Percentiles rank a stretch among this genome's conserved stretches.
Conservation (phyloP, 2,797 vertebrate genomes). For the Coregonus sp. region DNA sequence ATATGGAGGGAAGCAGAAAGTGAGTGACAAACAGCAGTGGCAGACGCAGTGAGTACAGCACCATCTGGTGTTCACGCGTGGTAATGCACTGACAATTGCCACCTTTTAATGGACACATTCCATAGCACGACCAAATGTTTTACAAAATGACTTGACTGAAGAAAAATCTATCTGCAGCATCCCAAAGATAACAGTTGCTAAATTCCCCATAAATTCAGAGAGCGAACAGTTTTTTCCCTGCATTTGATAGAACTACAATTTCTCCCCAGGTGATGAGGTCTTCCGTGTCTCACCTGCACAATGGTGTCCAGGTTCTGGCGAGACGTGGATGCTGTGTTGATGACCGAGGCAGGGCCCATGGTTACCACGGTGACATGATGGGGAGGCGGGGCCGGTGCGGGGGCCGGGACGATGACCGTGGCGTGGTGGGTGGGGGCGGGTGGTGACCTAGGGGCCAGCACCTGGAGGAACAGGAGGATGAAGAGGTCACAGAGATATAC, state of each 20-base stretch:
- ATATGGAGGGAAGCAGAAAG: background rate
- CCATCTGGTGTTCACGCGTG: constrained; percentile 51
- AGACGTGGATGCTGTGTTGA: constrained; percentile 95
- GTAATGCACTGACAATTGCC: background rate
- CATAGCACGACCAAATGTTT: too few relatives aligned
- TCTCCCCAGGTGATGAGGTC: background rate
- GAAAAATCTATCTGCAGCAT: too few relatives aligned
- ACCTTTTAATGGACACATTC: background rate
- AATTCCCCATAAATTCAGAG: too few relatives aligned
- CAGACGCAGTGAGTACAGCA: constrained; percentile 16
- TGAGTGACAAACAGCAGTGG: background rate
- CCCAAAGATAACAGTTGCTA: too few relatives aligned
- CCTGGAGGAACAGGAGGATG: constrained; percentile 67
- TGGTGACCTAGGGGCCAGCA: constrained; percentile 80
- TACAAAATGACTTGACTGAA: too few relatives aligned
- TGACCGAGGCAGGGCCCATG: constrained; percentile 93
- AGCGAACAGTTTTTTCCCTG: too few relatives aligned
- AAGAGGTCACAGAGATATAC: background rate
- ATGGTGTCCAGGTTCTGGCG: constrained; percentile 99
- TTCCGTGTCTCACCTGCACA: constrained; percentile 83
- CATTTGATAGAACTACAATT: too few relatives aligned
- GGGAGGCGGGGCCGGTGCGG: constrained; percentile 84
- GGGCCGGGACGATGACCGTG: constrained; percentile 96
- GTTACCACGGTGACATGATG: constrained; percentile 98
- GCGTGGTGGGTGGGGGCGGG: constrained; percentile 95